These are phyloP conservation scores for Lissocephala sabroskyi DNA, from an alignment of 2,888 invertebrate species.

Conservation along the genomic window DNA sequence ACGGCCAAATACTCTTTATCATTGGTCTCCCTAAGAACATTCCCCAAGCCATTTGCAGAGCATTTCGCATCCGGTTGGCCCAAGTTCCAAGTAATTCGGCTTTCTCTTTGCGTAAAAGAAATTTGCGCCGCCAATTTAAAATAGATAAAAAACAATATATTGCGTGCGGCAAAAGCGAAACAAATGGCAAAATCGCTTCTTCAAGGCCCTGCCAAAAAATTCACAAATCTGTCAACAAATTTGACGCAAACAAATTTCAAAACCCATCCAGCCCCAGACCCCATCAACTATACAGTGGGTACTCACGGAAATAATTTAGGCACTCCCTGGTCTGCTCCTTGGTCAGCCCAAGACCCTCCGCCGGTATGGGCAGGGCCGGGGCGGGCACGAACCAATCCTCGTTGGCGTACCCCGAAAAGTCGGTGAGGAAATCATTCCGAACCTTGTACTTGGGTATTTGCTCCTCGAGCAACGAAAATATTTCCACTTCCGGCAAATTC, in stretches of 20 bases:
- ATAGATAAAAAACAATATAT: neutral
- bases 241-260: no score
- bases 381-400: slow-evolving; percentile 93
- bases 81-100: no score
- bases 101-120: slow-evolving; percentile 39
- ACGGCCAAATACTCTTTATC: neutral
- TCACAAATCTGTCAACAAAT: no score
- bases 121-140: slow-evolving; percentile 26
- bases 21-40: no score
- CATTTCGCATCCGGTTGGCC: no score
- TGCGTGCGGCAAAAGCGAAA: no score
- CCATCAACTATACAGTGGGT: slow-evolving; percentile 27
- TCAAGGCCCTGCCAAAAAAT: no score
- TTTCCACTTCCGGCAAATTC: slow-evolving; percentile 95
- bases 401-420: slow-evolving; percentile 84
- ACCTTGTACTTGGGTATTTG: slow-evolving; percentile 95
- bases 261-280: no score
- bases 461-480: slow-evolving; percentile 94
- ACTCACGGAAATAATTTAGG: slow-evolving; percentile 98
- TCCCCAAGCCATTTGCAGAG: no score
- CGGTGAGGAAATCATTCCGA: slow-evolving; percentile 92
- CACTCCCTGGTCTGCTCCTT: slow-evolving; percentile 97
- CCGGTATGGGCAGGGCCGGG: slow-evolving; percentile 84
- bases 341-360: slow-evolving; percentile 85
- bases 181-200: no score